These are phyloP conservation scores for Ochotona curzoniae DNA, from an alignment of 2,113 vertebrate species.

Conservation along the genomic window DNA sequence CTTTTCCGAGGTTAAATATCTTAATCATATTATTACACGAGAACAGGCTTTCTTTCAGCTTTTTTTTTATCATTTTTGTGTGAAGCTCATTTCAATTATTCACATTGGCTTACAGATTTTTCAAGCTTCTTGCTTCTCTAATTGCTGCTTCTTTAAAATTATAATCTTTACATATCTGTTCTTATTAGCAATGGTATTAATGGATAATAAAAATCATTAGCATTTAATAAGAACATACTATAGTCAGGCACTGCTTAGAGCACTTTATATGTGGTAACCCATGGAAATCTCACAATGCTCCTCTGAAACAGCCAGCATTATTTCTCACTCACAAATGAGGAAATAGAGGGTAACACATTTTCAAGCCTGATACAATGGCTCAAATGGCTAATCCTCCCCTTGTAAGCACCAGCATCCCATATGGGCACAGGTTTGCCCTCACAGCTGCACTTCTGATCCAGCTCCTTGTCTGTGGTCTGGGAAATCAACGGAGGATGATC, in stretches of 20 bases:
- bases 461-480: no score
- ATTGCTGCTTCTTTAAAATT: constrained; percentile 5
- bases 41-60: not conserved
- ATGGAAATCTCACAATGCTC: not conserved
- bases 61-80: constrained; percentile 18
- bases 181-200: constrained; percentile 47
- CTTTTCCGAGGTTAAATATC: constrained; percentile 22
- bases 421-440: no score
- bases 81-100: not conserved
- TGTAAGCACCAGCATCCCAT: no score
- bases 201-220: constrained; percentile 55
- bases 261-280: not conserved
- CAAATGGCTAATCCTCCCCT: no score
- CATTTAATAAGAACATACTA: constrained; percentile 39
- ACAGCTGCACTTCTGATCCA: no score
- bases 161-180: constrained; percentile 25
- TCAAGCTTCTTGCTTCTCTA: constrained; percentile 8
- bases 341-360: not conserved
- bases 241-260: constrained; percentile 19
- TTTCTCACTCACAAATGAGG: constrained; percentile 28
- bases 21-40: not conserved
- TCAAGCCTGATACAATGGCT: no score
- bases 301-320: constrained; percentile 7
- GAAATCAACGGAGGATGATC: no score
- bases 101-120: not conserved